Evolutionary conservation across 2,888 invertebrate genomes (phyloP).

Genomic region (Lasioglossum malachurum): DNA sequence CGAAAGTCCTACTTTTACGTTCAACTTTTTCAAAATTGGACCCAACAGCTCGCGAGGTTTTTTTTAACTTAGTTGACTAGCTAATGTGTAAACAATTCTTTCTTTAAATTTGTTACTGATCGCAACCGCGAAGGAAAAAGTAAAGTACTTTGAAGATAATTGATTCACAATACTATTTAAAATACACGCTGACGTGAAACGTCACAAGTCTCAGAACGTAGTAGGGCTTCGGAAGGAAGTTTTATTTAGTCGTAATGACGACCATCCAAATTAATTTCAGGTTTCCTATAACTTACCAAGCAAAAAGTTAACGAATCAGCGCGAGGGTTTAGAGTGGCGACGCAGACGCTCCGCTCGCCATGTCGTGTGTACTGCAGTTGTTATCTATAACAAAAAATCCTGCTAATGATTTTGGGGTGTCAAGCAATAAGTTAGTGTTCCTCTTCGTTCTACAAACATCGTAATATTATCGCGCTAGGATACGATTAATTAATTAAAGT

Average conservation of each 20-base stretch:
- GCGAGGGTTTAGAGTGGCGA: slow-evolving; percentile 29
- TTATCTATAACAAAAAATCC: slow-evolving; percentile 43
- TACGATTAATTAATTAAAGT: too few relatives aligned
- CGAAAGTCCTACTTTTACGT: too few relatives aligned
- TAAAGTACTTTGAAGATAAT: slow-evolving; percentile 26
- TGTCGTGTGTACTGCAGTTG: slow-evolving; percentile 23
- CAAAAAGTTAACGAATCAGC: slow-evolving; percentile 49
- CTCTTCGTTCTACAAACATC: background rate
- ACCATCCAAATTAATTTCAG: slow-evolving; percentile 49
- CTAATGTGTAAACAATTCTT: too few relatives aligned
- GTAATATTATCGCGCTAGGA: background rate
- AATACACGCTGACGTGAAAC: background rate
- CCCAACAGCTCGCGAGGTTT: too few relatives aligned
- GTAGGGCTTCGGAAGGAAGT: slow-evolving; percentile 24
- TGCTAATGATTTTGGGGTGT: slow-evolving; percentile 30
- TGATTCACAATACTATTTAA: slow-evolving; percentile 27
- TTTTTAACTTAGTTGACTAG: too few relatives aligned
- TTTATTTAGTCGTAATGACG: slow-evolving; percentile 47
- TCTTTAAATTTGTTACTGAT: too few relatives aligned
- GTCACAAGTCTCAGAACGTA: background rate
- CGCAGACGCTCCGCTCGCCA: slow-evolving; percentile 18
- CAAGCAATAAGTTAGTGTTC: background rate
- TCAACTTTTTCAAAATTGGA: too few relatives aligned
- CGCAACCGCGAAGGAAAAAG: too few relatives aligned
- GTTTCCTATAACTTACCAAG: slow-evolving; percentile 34